Evolutionary conservation across 2,888 invertebrate genomes (phyloP).

Genomic region (Coelinius sp.): DNA sequence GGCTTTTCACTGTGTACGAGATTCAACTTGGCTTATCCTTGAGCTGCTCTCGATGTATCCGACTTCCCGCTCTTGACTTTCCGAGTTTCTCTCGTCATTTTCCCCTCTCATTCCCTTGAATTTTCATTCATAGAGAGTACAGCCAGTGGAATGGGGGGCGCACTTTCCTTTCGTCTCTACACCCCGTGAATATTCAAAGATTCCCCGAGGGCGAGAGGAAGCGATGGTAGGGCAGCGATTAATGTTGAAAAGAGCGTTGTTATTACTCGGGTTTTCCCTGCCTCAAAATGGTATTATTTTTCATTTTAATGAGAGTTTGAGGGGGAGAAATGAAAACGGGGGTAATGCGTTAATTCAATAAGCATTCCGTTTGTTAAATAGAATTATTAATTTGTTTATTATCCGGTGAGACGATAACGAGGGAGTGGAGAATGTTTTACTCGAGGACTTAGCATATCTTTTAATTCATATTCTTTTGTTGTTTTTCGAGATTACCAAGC

Average conservation of each 20-base stretch:
- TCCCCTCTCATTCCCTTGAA: neutral
- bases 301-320: neutral
- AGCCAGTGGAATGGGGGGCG: no score
- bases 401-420: neutral
- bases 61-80: slow-evolving; percentile 40
- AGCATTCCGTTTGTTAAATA: slow-evolving; percentile 19
- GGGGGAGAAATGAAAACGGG: slow-evolving; percentile 26
- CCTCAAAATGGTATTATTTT: neutral
- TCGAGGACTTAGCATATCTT: slow-evolving; percentile 15
- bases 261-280: neutral
- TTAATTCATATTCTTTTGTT: slow-evolving; percentile 23
- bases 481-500: slow-evolving; percentile 18
- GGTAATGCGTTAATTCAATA: slow-evolving; percentile 38
- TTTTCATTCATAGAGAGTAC: neutral
- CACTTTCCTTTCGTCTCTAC: slow-evolving; percentile 33
- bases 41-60: slow-evolving; percentile 26
- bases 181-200: slow-evolving; percentile 58
- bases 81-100: slow-evolving; percentile 38
- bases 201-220: slow-evolving; percentile 45
- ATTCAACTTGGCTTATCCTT: slow-evolving; percentile 56
- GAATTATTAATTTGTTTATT: slow-evolving; percentile 36
- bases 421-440: slow-evolving; percentile 10
- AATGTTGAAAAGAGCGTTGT: slow-evolving; percentile 16
- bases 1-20: slow-evolving; percentile 48
- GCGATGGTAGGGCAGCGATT: slow-evolving; percentile 35